Evolutionary conservation across 2,888 invertebrate species (phyloP).

Genomic region (Ametastegia equiseti): DNA sequence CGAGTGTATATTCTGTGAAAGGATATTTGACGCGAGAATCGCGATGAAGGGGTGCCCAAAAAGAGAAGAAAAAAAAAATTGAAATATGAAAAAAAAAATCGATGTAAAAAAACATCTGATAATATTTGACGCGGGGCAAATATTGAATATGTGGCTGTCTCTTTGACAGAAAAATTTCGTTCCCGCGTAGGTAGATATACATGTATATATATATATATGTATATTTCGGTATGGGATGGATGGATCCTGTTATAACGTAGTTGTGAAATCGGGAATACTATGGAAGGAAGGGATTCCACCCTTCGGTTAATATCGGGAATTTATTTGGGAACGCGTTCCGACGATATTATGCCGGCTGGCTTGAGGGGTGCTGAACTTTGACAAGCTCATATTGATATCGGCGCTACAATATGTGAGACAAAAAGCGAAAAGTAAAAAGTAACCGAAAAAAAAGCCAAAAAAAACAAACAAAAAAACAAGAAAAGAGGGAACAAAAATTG

Average conservation of each 20-base stretch:
- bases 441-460: not conserved
- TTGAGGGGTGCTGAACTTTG: constrained; percentile 20
- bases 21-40: not conserved
- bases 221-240: not conserved
- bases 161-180: constrained; percentile 16
- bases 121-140: not conserved
- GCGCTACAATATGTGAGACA: not conserved
- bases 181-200: not conserved
- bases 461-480: not conserved
- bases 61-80: not conserved
- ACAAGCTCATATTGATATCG: constrained; percentile 23
- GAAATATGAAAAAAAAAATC: too few relatives aligned
- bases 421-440: too few relatives aligned
- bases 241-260: not conserved
- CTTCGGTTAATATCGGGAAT: constrained; percentile 35
- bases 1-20: constrained; percentile 1
- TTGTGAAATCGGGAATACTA: constrained; percentile 4
- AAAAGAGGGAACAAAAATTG: not conserved
- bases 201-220: too few relatives aligned
- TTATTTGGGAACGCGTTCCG: constrained; percentile 21
- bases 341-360: constrained; percentile 19
- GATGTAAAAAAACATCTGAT: not conserved
- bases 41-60: not conserved
- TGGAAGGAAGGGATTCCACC: constrained; percentile 15
- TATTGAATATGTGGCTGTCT: constrained; percentile 7